A percentile compares a stretch with the other conserved stretches of the same genome.
These are phyloP conservation scores for Ethmia dodecea DNA, from an alignment of 2,888 invertebrate genomes.

Conservation along the genomic window DNA sequence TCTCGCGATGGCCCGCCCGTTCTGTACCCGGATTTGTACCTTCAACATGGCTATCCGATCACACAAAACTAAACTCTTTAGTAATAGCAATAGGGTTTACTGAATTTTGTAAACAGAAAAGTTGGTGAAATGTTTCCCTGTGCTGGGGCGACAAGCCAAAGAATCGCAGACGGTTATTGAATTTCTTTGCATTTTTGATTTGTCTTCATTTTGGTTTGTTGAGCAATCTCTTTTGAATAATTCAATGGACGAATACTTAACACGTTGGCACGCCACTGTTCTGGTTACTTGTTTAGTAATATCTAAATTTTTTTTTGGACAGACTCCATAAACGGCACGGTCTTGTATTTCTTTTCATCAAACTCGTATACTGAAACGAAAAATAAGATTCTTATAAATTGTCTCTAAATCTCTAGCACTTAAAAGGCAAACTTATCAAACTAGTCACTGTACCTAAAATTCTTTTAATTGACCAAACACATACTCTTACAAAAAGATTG, in stretches of 20 bases:
- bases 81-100: constrained; percentile 17
- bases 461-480: too few species aligned
- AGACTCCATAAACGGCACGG: too few species aligned
- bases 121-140: constrained; percentile 34
- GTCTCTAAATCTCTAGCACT: too few species aligned
- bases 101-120: constrained; percentile 6
- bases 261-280: background rate
- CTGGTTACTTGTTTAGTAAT: too few species aligned
- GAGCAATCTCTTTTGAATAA: constrained; percentile 28
- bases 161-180: constrained; percentile 66
- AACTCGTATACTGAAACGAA: too few species aligned
- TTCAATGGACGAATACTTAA: constrained; percentile 24
- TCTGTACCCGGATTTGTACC: constrained; percentile 66
- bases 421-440: too few species aligned
- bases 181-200: constrained; percentile 71
- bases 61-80: constrained; percentile 34
- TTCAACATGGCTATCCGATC: constrained; percentile 26
- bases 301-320: too few species aligned
- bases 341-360: too few species aligned
- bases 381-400: too few species aligned
- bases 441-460: too few species aligned
- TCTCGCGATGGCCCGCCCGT: constrained; percentile 59
- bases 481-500: too few species aligned
- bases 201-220: constrained; percentile 52
- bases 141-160: constrained; percentile 66